A percentile compares a stretch with the other conserved stretches of the same genome.
Conservation (phyloP, 2,888 invertebrate genomes). For the Bugulina stolonifera region DNA sequence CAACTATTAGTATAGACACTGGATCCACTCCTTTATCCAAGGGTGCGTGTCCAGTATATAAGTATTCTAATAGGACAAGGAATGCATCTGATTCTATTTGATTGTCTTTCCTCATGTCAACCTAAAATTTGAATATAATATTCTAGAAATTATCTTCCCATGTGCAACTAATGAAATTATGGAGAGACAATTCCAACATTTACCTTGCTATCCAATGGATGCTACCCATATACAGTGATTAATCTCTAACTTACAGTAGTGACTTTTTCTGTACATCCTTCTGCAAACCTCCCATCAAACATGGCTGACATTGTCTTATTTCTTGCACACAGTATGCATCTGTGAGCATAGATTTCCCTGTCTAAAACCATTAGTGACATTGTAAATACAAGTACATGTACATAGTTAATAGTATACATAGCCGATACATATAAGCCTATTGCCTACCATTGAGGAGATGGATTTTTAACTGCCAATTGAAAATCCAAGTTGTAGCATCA, state of each 20-base stretch:
- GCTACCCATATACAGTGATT: too few relatives aligned
- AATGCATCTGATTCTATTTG: constrained; percentile 37
- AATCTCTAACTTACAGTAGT: constrained; percentile 14
- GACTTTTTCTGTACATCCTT: constrained; percentile 29
- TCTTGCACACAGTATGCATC: constrained; percentile 38
- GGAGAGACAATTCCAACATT: too few relatives aligned
- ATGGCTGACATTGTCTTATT: constrained; percentile 46
- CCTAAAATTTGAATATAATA: too few relatives aligned
- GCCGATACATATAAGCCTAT: too few relatives aligned
- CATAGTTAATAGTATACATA: too few relatives aligned
- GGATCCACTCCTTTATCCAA: constrained; percentile 39
- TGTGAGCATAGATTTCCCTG: constrained; percentile 38
- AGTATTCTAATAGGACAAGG: constrained; percentile 42
- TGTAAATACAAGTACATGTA: too few relatives aligned
- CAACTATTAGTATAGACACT: constrained; percentile 40
- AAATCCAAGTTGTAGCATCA: too few relatives aligned
- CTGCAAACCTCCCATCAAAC: constrained; percentile 42
- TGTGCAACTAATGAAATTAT: too few relatives aligned
- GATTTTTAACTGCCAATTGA: too few relatives aligned
- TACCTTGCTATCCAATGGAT: too few relatives aligned
- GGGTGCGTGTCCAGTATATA: constrained; percentile 48
- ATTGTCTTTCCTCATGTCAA: constrained; percentile 33
- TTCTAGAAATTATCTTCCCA: too few relatives aligned
- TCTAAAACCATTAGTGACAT: constrained; percentile 36
- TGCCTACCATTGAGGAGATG: too few relatives aligned